Conservation (phyloP, 2,888 invertebrate species). For the Epicampocera succincta region DNA sequence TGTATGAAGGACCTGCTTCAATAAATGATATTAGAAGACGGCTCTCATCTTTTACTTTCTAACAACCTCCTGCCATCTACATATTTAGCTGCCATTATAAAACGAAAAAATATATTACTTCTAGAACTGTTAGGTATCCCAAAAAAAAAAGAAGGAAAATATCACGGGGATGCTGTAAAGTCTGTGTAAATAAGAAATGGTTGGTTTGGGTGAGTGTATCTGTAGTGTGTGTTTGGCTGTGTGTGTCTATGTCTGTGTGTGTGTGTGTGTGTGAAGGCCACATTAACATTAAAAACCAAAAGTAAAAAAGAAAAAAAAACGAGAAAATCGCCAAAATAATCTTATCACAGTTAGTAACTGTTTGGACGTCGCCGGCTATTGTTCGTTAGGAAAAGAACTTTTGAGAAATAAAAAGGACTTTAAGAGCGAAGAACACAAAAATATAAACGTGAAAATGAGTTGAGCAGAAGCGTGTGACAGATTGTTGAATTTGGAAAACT, state of each 20-base stretch:
- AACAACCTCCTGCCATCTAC: conserved; percentile 12
- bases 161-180: conserved; percentile 46
- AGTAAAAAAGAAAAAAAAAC: conserved; percentile 27
- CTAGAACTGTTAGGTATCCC: conserved; percentile 4
- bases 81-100: conserved; percentile 10
- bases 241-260: conserved; percentile 47
- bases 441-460: conserved; percentile 13
- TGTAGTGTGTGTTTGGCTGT: conserved; percentile 37
- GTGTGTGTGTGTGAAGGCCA: conserved; percentile 72
- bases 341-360: conserved; percentile 78
- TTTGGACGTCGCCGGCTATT: conserved; percentile 78
- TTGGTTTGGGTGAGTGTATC: not conserved
- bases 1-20: conserved; percentile 29
- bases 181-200: too few species aligned
- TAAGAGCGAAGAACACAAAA: conserved; percentile 16
- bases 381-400: conserved; percentile 62
- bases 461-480: conserved; percentile 7
- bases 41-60: conserved; percentile 30
- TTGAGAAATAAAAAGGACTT: not conserved
- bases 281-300: conserved; percentile 71
- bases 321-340: conserved; percentile 74
- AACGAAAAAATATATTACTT: conserved; percentile 16
- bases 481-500: conserved; percentile 7
- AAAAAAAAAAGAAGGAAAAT: not conserved
- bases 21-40: conserved; percentile 48